Base-by-base conservation (phyloP, 1,140 invertebrate species). In the Drosophila orena region DNA sequence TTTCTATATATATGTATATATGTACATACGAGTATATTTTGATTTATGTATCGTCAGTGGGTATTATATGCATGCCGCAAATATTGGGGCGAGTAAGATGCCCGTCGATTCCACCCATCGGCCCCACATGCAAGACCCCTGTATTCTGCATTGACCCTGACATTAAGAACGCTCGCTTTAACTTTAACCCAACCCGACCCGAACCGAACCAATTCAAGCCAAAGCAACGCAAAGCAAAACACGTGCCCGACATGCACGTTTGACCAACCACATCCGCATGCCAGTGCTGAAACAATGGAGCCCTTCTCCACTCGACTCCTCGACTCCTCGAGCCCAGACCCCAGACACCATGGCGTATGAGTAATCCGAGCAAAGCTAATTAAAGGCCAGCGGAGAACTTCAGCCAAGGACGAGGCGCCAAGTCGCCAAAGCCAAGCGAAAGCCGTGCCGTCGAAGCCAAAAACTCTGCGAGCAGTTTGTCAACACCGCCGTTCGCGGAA, bases 231-330 rank as follows among this genome's bases (percentile, higher is more conserved):
- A 30, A 2, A 30, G 27, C 30, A 30, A 65, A 81, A 81, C 83
- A 88, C 83, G 81, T 86, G 81, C 57, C 81, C 70, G 74, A 71
- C 81, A 86, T 88, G 81, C 81, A 86, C 83, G 83, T 86, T 88
- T 86, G 81, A 86, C 81, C 81, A 88, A 49, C 79, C 59, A 65
- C 64, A 54, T 72, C 66, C 53, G 65, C 43, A 70, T 59, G 64
- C 75, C 47, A 53, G 46, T 30, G 44, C 52, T 86, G 52, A 88
- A 86, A 85, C 83, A 85, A 88, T 86, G 44, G 72, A 34, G 34
- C 42, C 17, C 12, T 12, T 5, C n/a, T 8, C n/a, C n/a, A 7
- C 15, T 4, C 40, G n/a, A 24, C 22, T 8, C 11, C 6, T 30
- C 7, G 14, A 8, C 14, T n/a, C n/a, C 24, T 8, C 46, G 2